Conservation (phyloP, 2,797 vertebrate species). For the Sciurus vulgaris region DNA sequence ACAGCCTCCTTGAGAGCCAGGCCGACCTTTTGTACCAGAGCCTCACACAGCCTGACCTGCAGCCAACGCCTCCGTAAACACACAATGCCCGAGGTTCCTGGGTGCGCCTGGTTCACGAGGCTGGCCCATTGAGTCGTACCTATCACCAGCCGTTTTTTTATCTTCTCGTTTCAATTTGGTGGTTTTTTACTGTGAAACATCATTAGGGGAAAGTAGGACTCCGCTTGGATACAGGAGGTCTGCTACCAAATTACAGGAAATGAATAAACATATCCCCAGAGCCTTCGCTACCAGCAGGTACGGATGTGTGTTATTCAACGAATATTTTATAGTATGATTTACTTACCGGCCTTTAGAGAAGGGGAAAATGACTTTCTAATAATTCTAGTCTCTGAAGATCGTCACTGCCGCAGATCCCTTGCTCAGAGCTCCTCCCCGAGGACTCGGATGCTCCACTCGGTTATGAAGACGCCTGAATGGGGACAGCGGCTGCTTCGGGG, state of each 20-base stretch:
- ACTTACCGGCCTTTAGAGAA: slow-evolving; percentile 61
- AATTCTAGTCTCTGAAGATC: slow-evolving; percentile 58
- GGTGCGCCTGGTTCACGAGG: rapidly evolving
- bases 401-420: slow-evolving; percentile 54
- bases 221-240: slow-evolving; percentile 53
- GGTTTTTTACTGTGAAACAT: slow-evolving; percentile 51
- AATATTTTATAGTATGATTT: slow-evolving; percentile 54
- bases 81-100: neutral
- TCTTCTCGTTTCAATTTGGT: neutral
- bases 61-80: neutral
- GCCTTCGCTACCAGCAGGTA: neutral
- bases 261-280: slow-evolving; percentile 52
- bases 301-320: slow-evolving; percentile 48
- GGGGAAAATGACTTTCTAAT: slow-evolving; percentile 60
- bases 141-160: slow-evolving; percentile 11
- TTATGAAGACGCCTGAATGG: slow-evolving; percentile 47
- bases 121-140: neutral
- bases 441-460: neutral
- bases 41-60: neutral
- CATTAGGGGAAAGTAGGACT: slow-evolving; percentile 61
- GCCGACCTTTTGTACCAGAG: neutral
- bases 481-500: neutral
- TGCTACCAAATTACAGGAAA: slow-evolving; percentile 66
- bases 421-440: neutral
- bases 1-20: neutral